Percentiles rank a stretch among this genome's conserved stretches.
Evolutionary conservation across 2,797 vertebrate species (phyloP).

Genomic region (Denticeps clupeoides): DNA sequence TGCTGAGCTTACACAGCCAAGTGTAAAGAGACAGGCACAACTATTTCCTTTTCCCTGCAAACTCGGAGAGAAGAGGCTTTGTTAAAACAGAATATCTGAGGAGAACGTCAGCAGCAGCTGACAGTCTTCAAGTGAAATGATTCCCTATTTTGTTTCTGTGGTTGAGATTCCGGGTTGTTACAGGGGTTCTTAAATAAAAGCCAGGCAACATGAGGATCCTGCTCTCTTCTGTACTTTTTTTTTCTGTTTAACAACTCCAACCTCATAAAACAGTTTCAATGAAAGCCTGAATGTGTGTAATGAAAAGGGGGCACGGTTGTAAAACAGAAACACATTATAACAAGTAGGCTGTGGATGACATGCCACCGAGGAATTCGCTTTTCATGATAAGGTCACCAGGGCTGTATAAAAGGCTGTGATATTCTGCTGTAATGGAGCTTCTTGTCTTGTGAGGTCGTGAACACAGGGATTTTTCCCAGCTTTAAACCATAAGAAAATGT

Average conservation of each 20-base stretch:
- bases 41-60: constrained; percentile 25
- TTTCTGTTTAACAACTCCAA: constrained; percentile 19
- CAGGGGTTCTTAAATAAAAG: constrained; percentile 24
- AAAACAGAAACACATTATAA: constrained; percentile 6
- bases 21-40: too few relatives aligned
- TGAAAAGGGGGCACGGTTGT: constrained; percentile 17
- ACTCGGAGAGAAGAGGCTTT: constrained; percentile 25
- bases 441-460: too few relatives aligned
- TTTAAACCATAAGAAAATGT: too few relatives aligned
- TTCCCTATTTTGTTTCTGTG: constrained; percentile 26
- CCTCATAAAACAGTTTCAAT: constrained; percentile 26
- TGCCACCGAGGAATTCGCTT: background rate
- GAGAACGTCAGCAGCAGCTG: constrained; percentile 17
- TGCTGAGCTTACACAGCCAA: constrained; percentile 14
- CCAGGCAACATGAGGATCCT: constrained; percentile 13
- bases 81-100: constrained; percentile 34
- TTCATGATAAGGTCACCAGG: background rate
- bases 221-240: constrained; percentile 6
- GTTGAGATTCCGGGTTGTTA: constrained; percentile 20
- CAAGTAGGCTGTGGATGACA: background rate
- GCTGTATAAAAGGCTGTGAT: too few relatives aligned
- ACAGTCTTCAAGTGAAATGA: constrained; percentile 21
- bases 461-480: too few relatives aligned
- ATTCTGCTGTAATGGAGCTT: too few relatives aligned
- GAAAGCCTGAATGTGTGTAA: constrained; percentile 18